Evolutionary conservation across 1,140 invertebrate genomes (phyloP).

Genomic region (Danaus melanippus): DNA sequence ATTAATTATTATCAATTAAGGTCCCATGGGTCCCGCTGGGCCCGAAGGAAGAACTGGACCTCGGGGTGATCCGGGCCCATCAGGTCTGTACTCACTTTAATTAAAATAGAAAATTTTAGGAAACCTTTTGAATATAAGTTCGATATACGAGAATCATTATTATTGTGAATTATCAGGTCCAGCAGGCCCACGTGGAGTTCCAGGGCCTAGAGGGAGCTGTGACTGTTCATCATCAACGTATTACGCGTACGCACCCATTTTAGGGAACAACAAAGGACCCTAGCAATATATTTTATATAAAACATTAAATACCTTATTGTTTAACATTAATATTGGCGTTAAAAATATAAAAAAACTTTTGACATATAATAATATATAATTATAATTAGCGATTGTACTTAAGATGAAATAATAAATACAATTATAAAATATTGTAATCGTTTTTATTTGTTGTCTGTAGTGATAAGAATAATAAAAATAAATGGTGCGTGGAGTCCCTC

Average conservation of each 20-base stretch:
- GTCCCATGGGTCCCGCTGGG: conserved; percentile 76
- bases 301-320: background rate
- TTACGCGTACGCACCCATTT: conserved; percentile 37
- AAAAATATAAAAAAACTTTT: no score
- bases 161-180: conserved; percentile 30
- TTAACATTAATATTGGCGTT: background rate
- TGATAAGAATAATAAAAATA: no score
- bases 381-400: no score
- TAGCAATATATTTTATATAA: conserved; percentile 16
- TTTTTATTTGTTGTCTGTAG: no score
- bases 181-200: conserved; percentile 46
- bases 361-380: no score
- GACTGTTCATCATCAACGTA: conserved; percentile 43
- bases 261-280: conserved; percentile 23
- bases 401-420: no score
- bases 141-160: background rate
- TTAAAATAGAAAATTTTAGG: background rate
- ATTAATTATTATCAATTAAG: conserved; percentile 37
- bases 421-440: no score
- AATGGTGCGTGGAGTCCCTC: no score
- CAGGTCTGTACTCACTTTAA: conserved; percentile 61
- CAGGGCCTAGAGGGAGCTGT: conserved; percentile 42
- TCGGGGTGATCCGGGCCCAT: conserved; percentile 76
- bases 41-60: conserved; percentile 75
- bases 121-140: background rate